Evolutionary conservation across 2,888 invertebrate genomes (phyloP).

Genomic region (Yponomeuta plumbellus): DNA sequence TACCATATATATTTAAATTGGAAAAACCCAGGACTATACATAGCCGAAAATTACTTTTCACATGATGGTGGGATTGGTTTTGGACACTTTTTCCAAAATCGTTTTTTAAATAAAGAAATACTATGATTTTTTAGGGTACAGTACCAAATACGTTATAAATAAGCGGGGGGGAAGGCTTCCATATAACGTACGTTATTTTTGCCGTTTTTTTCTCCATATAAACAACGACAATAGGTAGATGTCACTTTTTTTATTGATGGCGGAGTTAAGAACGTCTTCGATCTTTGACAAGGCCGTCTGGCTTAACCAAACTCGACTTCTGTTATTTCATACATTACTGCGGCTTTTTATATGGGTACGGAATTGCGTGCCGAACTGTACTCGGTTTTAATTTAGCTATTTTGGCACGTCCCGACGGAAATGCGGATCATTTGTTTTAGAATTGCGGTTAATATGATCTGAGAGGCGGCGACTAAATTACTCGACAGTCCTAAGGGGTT

Average conservation of each 20-base stretch:
- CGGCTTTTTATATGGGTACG: slow-evolving; percentile 54
- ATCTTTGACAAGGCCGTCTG: background rate
- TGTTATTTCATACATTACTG: slow-evolving; percentile 21
- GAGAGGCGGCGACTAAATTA: slow-evolving; percentile 38
- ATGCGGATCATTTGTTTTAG: slow-evolving; percentile 60
- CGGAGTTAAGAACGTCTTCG: background rate
- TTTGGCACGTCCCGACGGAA: slow-evolving; percentile 65
- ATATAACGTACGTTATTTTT: too few species aligned
- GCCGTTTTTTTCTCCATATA: too few species aligned
- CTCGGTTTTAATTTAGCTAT: slow-evolving; percentile 68
- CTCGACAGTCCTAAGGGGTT: slow-evolving; percentile 3
- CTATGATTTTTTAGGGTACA: too few species aligned
- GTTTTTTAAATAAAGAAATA: too few species aligned
- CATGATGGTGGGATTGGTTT: too few species aligned
- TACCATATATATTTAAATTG: too few species aligned
- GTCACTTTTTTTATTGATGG: background rate
- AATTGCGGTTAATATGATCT: slow-evolving; percentile 58
- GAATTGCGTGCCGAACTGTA: slow-evolving; percentile 47
- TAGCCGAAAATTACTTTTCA: too few species aligned
- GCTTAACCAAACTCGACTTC: background rate
- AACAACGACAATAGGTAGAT: too few species aligned
- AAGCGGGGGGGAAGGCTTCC: too few species aligned
- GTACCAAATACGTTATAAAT: too few species aligned
- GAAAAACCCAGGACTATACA: too few species aligned
- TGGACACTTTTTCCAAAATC: too few species aligned